These are phyloP conservation scores for Hylia prasina DNA, from an alignment of 2,113 vertebrate genomes.

Conservation along the genomic window DNA sequence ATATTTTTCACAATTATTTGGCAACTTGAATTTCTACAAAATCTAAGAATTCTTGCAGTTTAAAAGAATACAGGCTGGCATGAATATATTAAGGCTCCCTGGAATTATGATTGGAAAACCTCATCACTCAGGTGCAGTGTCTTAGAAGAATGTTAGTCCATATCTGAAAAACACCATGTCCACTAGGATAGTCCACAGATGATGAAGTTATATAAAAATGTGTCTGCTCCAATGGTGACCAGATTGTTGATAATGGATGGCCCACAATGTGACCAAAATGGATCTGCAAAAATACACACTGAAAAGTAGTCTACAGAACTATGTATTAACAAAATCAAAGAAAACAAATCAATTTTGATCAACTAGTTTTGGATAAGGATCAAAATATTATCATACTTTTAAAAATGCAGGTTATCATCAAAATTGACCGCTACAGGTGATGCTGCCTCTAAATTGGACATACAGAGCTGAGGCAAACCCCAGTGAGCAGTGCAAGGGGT, in stretches of 20 bases:
- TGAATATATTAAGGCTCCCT: background rate
- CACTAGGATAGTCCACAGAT: background rate
- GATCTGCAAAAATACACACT: background rate
- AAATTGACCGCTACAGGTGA: background rate
- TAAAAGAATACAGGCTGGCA: background rate
- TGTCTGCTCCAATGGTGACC: background rate
- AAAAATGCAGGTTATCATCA: background rate
- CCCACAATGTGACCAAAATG: background rate
- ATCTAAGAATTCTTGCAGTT: background rate
- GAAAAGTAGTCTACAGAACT: background rate
- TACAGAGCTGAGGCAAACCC: background rate
- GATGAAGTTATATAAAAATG: background rate
- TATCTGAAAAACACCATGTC: background rate
- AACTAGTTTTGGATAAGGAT: background rate
- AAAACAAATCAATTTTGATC: background rate
- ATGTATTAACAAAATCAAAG: background rate
- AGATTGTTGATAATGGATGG: background rate
- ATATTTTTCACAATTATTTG: background rate
- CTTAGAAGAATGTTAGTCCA: background rate
- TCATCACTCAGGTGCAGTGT: background rate
- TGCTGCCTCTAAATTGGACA: background rate
- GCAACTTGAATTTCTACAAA: background rate
- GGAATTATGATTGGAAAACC: background rate
- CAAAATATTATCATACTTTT: background rate
- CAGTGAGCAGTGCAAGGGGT: background rate